Evolutionary conservation across 2,113 vertebrate species (phyloP).

Genomic region (Malurus cyaneus): DNA sequence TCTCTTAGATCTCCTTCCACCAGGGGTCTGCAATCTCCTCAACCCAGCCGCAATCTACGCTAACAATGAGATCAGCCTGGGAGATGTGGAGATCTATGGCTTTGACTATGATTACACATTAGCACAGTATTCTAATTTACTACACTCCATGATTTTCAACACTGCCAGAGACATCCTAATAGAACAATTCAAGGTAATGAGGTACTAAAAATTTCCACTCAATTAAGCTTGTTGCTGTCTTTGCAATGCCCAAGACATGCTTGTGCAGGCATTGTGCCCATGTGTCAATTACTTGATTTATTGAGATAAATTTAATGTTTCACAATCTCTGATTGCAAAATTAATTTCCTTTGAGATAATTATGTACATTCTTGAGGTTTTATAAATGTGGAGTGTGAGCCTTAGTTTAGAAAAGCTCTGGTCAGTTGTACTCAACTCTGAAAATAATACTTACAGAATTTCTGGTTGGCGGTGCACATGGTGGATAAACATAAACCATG

Average conservation of each 20-base stretch:
- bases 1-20: slow-evolving; percentile 78
- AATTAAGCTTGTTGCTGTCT: neutral
- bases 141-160: slow-evolving; percentile 81
- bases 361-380: neutral
- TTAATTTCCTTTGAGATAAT: neutral
- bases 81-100: slow-evolving; percentile 80
- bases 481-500: neutral
- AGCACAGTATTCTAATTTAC: slow-evolving; percentile 77
- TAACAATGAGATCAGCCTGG: slow-evolving; percentile 83
- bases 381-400: neutral
- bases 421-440: neutral
- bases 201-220: neutral
- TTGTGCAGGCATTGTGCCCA: neutral
- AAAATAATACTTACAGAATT: neutral
- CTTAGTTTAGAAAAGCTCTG: neutral
- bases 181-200: slow-evolving; percentile 79
- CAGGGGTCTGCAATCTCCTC: slow-evolving; percentile 80
- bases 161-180: slow-evolving; percentile 82
- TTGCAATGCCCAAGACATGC: fast-evolving
- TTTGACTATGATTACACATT: slow-evolving; percentile 83
- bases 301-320: neutral
- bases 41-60: slow-evolving; percentile 79
- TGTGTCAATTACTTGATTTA: neutral
- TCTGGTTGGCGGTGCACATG: neutral
- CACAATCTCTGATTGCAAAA: neutral